These are phyloP conservation scores for Anolis apletophallus DNA, from an alignment of 2,797 vertebrate species.

Conservation along the genomic window DNA sequence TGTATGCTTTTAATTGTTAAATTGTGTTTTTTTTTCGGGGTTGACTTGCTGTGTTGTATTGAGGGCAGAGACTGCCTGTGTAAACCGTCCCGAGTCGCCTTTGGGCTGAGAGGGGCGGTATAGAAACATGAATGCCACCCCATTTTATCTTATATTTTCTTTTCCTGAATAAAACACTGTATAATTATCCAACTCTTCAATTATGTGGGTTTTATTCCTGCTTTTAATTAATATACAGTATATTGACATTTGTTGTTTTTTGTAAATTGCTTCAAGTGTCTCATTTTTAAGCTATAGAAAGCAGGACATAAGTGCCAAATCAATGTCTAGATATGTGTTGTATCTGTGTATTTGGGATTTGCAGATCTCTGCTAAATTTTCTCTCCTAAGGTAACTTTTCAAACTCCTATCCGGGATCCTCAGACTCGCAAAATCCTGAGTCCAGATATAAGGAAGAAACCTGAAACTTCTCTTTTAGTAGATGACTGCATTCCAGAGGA, in stretches of 20 bases:
- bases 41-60: no score
- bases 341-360: background rate
- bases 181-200: no score
- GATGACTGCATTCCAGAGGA: slow-evolving; percentile 72
- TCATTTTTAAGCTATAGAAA: background rate
- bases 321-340: background rate
- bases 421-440: slow-evolving; percentile 88
- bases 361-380: slow-evolving; percentile 13
- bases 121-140: no score
- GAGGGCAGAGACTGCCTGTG: no score
- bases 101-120: no score
- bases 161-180: no score
- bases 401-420: slow-evolving; percentile 93
- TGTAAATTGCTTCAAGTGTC: background rate
- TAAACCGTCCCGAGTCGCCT: no score
- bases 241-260: background rate
- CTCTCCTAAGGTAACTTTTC: slow-evolving; percentile 90
- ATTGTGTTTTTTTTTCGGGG: no score
- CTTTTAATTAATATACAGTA: background rate
- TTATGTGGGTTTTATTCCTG: background rate
- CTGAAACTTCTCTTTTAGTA: slow-evolving; percentile 57
- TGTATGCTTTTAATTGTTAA: no score
- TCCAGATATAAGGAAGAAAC: slow-evolving; percentile 76
- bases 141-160: no score
- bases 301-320: background rate